These are phyloP conservation scores for Podotricha telesiphe DNA, from an alignment of 2,888 invertebrate species.

Conservation along the genomic window DNA sequence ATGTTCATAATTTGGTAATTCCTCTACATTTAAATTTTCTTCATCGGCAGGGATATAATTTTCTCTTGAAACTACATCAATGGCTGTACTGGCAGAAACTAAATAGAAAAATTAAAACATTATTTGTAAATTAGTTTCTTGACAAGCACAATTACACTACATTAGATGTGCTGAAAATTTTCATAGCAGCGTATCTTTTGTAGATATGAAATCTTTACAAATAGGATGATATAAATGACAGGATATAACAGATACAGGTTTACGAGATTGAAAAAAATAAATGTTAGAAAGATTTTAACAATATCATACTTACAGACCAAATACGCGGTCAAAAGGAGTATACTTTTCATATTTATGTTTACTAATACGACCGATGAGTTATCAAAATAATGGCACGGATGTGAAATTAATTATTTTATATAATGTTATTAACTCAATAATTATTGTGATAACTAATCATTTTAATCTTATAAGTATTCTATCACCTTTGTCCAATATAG, in stretches of 20 bases:
- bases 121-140: neutral
- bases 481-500: neutral
- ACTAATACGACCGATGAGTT: neutral
- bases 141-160: too few relatives aligned
- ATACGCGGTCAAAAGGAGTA: neutral
- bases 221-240: too few relatives aligned
- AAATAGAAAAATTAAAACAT: neutral
- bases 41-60: neutral
- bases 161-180: too few relatives aligned
- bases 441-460: slow-evolving; percentile 1
- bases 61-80: neutral
- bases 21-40: neutral
- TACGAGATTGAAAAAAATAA: too few relatives aligned
- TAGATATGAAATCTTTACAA: too few relatives aligned
- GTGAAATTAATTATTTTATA: slow-evolving; percentile 1
- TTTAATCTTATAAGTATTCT: neutral
- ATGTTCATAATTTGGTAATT: slow-evolving; percentile 17
- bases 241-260: too few relatives aligned
- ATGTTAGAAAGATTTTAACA: neutral
- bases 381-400: neutral
- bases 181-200: too few relatives aligned
- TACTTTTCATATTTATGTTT: slow-evolving; percentile 5
- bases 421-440: neutral
- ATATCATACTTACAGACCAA: neutral
- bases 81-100: slow-evolving; percentile 5